phyloP scores from a whole-genome alignment of 2,113 vertebrate genomes.

The Neoarius graeffei region DNA sequence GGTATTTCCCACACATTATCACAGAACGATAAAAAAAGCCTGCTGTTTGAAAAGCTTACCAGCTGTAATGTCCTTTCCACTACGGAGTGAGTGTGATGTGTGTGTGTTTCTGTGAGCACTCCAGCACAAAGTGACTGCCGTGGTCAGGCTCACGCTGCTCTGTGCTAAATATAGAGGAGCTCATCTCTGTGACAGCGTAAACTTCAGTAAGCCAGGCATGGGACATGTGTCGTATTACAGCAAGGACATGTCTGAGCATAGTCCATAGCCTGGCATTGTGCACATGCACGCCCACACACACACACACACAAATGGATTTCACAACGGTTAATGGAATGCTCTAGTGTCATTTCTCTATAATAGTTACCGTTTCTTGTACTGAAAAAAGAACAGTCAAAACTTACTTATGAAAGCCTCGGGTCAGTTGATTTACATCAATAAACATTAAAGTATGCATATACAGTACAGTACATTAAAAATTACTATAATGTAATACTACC shows the following conservation, averaged over 20 bases:
- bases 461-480: not conserved
- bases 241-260: slow-evolving; percentile 50
- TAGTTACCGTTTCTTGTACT: not conserved
- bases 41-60: slow-evolving; percentile 43
- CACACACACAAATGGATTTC: not conserved
- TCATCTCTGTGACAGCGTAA: slow-evolving; percentile 54
- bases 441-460: not conserved
- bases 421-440: not conserved
- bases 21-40: slow-evolving; percentile 28
- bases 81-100: slow-evolving; percentile 8
- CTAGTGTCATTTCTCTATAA: not conserved
- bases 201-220: slow-evolving; percentile 50
- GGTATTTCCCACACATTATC: not conserved
- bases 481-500: too few species aligned
- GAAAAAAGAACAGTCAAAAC: not conserved
- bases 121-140: slow-evolving; percentile 40
- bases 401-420: not conserved
- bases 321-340: not conserved
- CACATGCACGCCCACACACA: not conserved
- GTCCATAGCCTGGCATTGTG: slow-evolving; percentile 3
- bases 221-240: slow-evolving; percentile 60
- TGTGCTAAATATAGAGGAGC: slow-evolving; percentile 65
- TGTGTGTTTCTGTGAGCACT: slow-evolving; percentile 8
- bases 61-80: slow-evolving; percentile 43
- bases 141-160: slow-evolving; percentile 43